Percentiles rank a stretch among this genome's conserved stretches.
Evolutionary conservation across 2,113 vertebrate species (phyloP).

Genomic region (Anolis carolinensis): DNA sequence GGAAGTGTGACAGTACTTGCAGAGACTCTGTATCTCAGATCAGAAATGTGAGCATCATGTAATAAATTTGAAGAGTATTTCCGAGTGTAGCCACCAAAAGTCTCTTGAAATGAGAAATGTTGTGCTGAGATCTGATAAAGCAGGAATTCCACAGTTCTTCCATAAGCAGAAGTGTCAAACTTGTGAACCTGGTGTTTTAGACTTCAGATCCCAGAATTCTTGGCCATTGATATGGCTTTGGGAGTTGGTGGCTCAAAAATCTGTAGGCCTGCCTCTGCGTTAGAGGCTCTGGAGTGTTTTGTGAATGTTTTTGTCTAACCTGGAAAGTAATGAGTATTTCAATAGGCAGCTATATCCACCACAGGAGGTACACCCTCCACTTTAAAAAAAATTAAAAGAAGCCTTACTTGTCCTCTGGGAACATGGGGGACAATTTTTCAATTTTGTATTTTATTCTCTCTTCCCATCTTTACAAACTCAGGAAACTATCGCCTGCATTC

Average conservation of each 20-base stretch:
- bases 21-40: neutral
- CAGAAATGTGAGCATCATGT: neutral
- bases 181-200: too few species aligned
- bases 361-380: too few species aligned
- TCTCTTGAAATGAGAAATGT: neutral
- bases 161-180: too few species aligned
- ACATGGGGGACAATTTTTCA: neutral
- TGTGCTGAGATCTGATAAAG: neutral
- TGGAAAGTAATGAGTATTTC: neutral
- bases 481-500: constrained; percentile 94
- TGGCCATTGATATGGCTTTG: too few species aligned
- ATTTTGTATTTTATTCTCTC: neutral
- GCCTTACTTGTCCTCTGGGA: too few species aligned
- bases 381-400: too few species aligned
- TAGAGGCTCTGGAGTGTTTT: neutral
- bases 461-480: constrained; percentile 62
- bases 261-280: neutral
- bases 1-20: too few species aligned
- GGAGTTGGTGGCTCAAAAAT: too few species aligned
- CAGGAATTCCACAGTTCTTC: neutral
- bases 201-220: too few species aligned
- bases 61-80: too few species aligned
- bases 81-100: neutral
- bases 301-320: neutral
- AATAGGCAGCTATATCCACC: too few species aligned